A percentile compares a stretch with the other conserved stretches of the same genome.
Evolutionary conservation across 35 echinoderm and acorn worm species (phyloP).

Genomic region (Patiria miniata): DNA sequence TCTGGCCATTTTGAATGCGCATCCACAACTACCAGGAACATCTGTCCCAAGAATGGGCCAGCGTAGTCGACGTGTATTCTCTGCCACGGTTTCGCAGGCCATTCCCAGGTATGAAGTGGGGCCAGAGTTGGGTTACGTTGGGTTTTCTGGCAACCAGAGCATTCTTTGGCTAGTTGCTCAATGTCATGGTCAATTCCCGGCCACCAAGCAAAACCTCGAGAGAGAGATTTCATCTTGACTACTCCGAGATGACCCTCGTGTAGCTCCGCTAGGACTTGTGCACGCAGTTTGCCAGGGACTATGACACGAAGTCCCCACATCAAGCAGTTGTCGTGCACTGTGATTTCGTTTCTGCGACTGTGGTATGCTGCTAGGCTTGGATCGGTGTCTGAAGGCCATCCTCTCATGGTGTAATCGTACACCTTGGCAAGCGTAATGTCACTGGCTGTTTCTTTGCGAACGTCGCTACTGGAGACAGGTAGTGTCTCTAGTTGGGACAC

Average conservation of each 20-base stretch:
- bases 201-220: conserved; percentile 33
- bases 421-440: conserved; percentile 27
- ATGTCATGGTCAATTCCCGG: too few species aligned
- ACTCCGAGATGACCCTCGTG: too few species aligned
- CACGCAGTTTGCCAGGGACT: too few species aligned
- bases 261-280: conserved; percentile 2
- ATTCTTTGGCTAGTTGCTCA: conserved; percentile 24
- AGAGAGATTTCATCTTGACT: conserved; percentile 46
- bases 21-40: too few species aligned
- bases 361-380: neutral
- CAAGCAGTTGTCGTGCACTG: neutral
- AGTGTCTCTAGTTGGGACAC: too few species aligned
- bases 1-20: conserved; percentile 79
- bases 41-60: too few species aligned
- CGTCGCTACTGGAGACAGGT: too few species aligned
- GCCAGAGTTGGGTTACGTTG: conserved; percentile 40
- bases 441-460: conserved; percentile 25
- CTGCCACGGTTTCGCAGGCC: too few species aligned
- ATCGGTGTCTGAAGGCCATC: neutral
- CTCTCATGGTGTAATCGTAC: neutral
- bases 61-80: too few species aligned
- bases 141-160: conserved; percentile 2
- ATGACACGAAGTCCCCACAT: conserved; percentile 37
- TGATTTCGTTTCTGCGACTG: too few species aligned
- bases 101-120: conserved; percentile 48